Conservation (phyloP, 2,797 vertebrate genomes). For the Anableps anableps region DNA sequence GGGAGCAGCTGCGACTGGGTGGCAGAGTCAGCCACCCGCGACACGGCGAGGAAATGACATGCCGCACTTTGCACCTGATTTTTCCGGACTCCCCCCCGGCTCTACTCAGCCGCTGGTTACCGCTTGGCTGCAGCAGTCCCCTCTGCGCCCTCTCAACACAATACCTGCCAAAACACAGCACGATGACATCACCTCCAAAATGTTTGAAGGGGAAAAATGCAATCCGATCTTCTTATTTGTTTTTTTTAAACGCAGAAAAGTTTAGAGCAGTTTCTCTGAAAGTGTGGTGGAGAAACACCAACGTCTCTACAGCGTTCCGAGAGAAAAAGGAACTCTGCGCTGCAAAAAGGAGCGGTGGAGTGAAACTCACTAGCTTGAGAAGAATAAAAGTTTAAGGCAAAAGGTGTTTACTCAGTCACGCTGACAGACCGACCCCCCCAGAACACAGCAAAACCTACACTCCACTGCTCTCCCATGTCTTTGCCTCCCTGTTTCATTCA, state of each 20-base stretch:
- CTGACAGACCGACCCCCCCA: slow-evolving; percentile 66
- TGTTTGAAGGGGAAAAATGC: slow-evolving; percentile 81
- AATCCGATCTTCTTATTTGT: slow-evolving; percentile 85
- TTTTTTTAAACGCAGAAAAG: slow-evolving; percentile 77
- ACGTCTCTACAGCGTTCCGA: slow-evolving; percentile 60
- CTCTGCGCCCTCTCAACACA: slow-evolving; percentile 73
- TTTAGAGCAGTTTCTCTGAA: slow-evolving; percentile 71
- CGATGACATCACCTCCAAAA: slow-evolving; percentile 85
- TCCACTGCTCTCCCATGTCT: slow-evolving; percentile 51
- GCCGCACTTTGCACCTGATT: slow-evolving; percentile 86
- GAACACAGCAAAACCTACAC: slow-evolving; percentile 64
- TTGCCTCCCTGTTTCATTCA: slow-evolving; percentile 72
- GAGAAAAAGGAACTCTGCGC: slow-evolving; percentile 43
- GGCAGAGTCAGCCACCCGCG: slow-evolving; percentile 79
- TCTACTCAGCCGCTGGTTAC: slow-evolving; percentile 72
- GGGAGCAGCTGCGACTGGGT: slow-evolving; percentile 80
- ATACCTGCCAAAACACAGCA: slow-evolving; percentile 82
- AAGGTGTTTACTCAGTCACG: slow-evolving; percentile 72
- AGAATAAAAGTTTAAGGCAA: slow-evolving; percentile 55
- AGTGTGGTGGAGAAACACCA: slow-evolving; percentile 26
- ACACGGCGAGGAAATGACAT: slow-evolving; percentile 78
- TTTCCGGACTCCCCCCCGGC: slow-evolving; percentile 74
- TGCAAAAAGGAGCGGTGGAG: slow-evolving; percentile 37
- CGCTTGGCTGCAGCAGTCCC: slow-evolving; percentile 69
- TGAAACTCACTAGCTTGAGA: slow-evolving; percentile 58